Evolutionary conservation across 2,888 invertebrate species (phyloP), one percentile per base, ranked within the genome.

Genomic region (Microchrysa polita): DNA sequence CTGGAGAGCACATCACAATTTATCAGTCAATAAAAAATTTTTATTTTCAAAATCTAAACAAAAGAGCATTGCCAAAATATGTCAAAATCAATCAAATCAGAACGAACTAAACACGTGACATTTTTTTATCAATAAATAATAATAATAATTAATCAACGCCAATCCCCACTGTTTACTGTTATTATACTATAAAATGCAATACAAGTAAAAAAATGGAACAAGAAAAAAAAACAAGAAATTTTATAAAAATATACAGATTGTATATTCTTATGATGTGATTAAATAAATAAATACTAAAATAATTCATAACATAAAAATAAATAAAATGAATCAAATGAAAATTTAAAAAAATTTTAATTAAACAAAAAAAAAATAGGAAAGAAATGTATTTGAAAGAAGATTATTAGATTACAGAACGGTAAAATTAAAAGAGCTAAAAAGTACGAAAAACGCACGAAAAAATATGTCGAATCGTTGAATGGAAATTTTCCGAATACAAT

Each of bases 241-340:
- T 55, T 69, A 40, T 55, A 69, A 57, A 69, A 34, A 34, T 34
- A 34, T 34, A 34, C 27, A 34, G 2, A 34, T 5, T 34, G 27
- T 69, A 55, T 57, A 55, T 69, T 69, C 69, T 69, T 69, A 69
- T 69, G 69, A 69, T 57, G 57, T 69, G 69, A 69, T 69, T 69
- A 40, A 34, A 69, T 27, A 67, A 52, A 67, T 53, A 4, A 44
- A 57, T 55, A 55, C 44, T 65, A 20, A 48, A 65, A 48, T 48
- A 48, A 44, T 4, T n/a, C n/a, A n/a, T n/a, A n/a, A 63, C 44
- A 9, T 63, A 20, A 18, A 18, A 18, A 44, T 42, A 42, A 42
- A 42, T 42, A 42, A n/a, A n/a, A 9, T 42, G 12, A 42, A 12
- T 42, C 7, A 42, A 42, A 9, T 42, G 42, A 42, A 42, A 42